phyloP scores from a whole-genome alignment of 2,888 invertebrate genomes.

The Blomia tropicalis region DNA sequence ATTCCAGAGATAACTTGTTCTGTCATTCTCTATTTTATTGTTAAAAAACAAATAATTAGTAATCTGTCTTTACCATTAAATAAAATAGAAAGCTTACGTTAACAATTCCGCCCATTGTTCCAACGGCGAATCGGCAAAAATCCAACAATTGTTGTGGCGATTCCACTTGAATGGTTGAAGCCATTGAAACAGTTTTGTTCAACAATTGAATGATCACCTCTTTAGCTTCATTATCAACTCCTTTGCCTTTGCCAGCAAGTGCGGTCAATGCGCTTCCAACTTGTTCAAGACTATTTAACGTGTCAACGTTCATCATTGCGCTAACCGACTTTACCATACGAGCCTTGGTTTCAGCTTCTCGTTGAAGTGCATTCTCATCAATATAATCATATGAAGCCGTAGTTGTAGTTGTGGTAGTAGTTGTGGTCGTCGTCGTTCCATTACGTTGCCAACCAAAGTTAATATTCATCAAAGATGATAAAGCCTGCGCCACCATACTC shows the following conservation, averaged over 20 bases:
- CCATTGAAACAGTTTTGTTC: slow-evolving; percentile 30
- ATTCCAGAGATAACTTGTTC: slow-evolving; percentile 30
- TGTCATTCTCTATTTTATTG: slow-evolving; percentile 30
- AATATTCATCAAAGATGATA: slow-evolving; percentile 31
- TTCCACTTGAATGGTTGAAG: slow-evolving; percentile 30
- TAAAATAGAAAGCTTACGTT: slow-evolving; percentile 28
- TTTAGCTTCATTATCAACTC: slow-evolving; percentile 31
- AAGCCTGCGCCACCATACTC: slow-evolving; percentile 31
- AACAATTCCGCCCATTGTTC: slow-evolving; percentile 32
- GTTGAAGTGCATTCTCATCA: slow-evolving; percentile 29
- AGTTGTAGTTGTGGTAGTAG: slow-evolving; percentile 23
- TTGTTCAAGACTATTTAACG: slow-evolving; percentile 30
- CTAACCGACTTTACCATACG: slow-evolving; percentile 31
- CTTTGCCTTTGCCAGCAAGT: slow-evolving; percentile 31
- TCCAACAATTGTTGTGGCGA: slow-evolving; percentile 31
- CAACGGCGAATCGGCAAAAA: slow-evolving; percentile 31
- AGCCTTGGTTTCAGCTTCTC: slow-evolving; percentile 27
- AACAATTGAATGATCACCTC: slow-evolving; percentile 29
- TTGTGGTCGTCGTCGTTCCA: neutral
- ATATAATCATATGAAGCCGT: slow-evolving; percentile 22
- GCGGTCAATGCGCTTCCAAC: slow-evolving; percentile 31
- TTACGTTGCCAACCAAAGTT: slow-evolving; percentile 19
- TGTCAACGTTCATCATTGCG: slow-evolving; percentile 31
- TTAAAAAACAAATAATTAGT: neutral
- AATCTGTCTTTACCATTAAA: neutral